Evolutionary conservation across 2,113 vertebrate genomes (phyloP).

Genomic region (Candoia aspera): DNA sequence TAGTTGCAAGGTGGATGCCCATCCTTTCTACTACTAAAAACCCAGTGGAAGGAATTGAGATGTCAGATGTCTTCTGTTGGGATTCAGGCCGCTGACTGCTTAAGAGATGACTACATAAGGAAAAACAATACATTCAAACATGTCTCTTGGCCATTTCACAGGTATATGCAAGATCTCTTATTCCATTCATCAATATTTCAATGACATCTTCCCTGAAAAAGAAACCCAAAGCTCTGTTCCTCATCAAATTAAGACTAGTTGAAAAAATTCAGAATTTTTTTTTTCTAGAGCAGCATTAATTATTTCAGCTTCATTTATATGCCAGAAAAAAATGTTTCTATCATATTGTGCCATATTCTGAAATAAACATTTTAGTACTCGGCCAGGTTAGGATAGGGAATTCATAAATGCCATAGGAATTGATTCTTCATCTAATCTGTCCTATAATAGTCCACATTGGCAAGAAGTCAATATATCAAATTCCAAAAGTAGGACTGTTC

Average conservation of each 20-base stretch:
- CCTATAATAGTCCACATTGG: background rate
- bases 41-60: background rate
- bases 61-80: background rate
- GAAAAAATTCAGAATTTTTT: background rate
- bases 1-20: background rate
- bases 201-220: background rate
- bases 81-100: background rate
- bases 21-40: background rate
- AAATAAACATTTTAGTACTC: background rate
- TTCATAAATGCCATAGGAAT: background rate
- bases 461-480: background rate
- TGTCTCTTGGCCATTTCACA: background rate
- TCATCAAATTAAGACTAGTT: background rate
- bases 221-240: background rate
- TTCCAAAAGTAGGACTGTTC: background rate
- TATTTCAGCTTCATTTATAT: background rate
- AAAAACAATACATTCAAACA: background rate
- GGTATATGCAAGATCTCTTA: background rate
- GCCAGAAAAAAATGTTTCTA: background rate
- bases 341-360: background rate
- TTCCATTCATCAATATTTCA: background rate
- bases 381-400: background rate
- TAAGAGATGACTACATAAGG: background rate
- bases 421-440: background rate
- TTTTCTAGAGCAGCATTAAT: background rate